Evolutionary conservation across 2,888 invertebrate species (phyloP).

Genomic region (Agriopis leucophaearia): DNA sequence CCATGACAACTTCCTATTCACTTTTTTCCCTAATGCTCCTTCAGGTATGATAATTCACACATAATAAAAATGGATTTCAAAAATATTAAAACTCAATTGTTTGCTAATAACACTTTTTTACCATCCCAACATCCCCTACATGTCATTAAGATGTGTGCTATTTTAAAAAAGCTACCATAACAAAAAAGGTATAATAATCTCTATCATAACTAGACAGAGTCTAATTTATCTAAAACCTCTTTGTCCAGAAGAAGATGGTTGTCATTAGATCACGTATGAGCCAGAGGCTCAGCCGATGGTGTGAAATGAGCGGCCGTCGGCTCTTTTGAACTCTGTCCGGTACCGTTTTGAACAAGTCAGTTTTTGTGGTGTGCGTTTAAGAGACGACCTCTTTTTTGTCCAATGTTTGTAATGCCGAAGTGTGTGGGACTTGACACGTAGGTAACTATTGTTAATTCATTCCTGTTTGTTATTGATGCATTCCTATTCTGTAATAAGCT

Average conservation of each 20-base stretch:
- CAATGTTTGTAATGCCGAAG: conserved; percentile 82
- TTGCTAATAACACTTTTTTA: conserved; percentile 69
- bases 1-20: too few relatives aligned
- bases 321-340: conserved; percentile 75
- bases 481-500: conserved; percentile 56
- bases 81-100: conserved; percentile 50
- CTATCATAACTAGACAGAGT: neutral
- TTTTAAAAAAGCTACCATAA: conserved; percentile 1
- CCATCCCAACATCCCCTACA: conserved; percentile 57
- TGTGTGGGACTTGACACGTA: conserved; percentile 86
- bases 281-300: conserved; percentile 71
- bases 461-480: conserved; percentile 78
- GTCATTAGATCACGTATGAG: conserved; percentile 79
- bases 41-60: too few relatives aligned
- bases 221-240: neutral
- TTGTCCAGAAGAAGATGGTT: conserved; percentile 35
- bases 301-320: conserved; percentile 79
- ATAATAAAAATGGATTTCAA: neutral
- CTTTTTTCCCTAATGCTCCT: too few relatives aligned
- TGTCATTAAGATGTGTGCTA: conserved; percentile 25
- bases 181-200: neutral
- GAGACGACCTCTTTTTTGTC: conserved; percentile 81
- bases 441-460: conserved; percentile 81
- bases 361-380: conserved; percentile 81
- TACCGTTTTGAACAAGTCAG: conserved; percentile 77